A percentile compares a stretch with the other conserved stretches of the same genome.
Conservation (phyloP, 2,888 invertebrate genomes). For the Dexiosoma caninum region DNA sequence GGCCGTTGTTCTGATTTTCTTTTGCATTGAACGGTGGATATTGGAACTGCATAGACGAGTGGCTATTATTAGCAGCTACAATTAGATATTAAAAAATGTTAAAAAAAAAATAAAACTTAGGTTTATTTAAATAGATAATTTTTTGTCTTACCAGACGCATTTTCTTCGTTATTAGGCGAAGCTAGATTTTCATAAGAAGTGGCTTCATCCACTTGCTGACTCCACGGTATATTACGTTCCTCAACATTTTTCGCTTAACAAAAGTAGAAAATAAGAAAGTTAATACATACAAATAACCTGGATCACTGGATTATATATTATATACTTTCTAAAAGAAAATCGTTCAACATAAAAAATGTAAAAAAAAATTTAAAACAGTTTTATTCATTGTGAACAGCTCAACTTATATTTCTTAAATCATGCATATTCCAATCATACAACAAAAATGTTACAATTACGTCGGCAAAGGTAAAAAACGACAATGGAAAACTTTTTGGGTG, state of each 20-base stretch:
- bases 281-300: neutral
- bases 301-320: neutral
- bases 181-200: constrained; percentile 73
- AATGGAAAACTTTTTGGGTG: neutral
- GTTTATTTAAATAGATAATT: no score
- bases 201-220: constrained; percentile 77
- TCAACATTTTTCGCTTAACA: constrained; percentile 71
- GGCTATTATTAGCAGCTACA: constrained; percentile 69
- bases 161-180: constrained; percentile 72
- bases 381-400: constrained; percentile 13
- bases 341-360: neutral
- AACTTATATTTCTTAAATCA: neutral
- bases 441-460: constrained; percentile 48
- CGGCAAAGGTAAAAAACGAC: constrained; percentile 22
- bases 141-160: constrained; percentile 69
- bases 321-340: neutral
- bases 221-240: constrained; percentile 77
- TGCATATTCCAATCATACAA: constrained; percentile 19
- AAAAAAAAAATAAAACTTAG: neutral
- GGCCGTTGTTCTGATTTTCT: constrained; percentile 78
- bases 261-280: neutral
- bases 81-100: neutral
- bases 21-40: constrained; percentile 95
- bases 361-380: neutral
- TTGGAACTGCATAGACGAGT: constrained; percentile 84